Evolutionary conservation across 2,888 invertebrate genomes (phyloP).

Genomic region (Amiota minor): DNA sequence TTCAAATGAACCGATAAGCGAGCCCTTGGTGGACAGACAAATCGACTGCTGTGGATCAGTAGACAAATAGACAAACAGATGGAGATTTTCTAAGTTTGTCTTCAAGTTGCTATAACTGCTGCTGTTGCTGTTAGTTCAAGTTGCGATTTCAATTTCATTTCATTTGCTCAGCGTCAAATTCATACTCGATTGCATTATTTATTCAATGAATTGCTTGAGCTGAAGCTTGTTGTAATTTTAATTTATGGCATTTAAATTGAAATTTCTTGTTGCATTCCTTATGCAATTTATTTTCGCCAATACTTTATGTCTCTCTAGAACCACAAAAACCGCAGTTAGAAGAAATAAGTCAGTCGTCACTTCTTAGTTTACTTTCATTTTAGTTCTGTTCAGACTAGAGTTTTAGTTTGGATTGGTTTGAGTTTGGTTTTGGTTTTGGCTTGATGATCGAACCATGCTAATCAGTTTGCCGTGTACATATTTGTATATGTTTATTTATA

Average conservation of each 20-base stretch:
- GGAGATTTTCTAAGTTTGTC: conserved; percentile 15
- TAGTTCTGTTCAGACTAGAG: no score
- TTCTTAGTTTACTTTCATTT: not conserved
- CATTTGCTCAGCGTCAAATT: conserved; percentile 60
- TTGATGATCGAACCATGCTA: conserved; percentile 6
- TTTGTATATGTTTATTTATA: not conserved
- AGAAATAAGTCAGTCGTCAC: conserved; percentile 3
- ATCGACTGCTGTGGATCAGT: no score
- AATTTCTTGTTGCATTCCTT: conserved; percentile 56
- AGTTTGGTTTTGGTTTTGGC: not conserved
- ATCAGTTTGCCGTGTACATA: conserved; percentile 17
- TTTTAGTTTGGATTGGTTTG: not conserved
- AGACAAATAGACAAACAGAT: not conserved
- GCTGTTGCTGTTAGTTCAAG: not conserved
- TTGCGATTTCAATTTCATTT: conserved; percentile 64
- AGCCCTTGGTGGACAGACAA: not conserved
- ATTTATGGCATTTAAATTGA: conserved; percentile 66
- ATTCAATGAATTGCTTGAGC: conserved; percentile 28
- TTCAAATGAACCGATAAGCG: conserved; percentile 45
- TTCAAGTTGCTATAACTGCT: not conserved
- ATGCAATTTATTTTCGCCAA: conserved; percentile 29
- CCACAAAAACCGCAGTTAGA: conserved; percentile 16
- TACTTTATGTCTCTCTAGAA: not conserved
- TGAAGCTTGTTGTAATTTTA: conserved; percentile 49
- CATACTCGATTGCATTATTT: conserved; percentile 34